phyloP scores from a whole-genome alignment of 2,888 invertebrate species.

The Ethmia dodecea region DNA sequence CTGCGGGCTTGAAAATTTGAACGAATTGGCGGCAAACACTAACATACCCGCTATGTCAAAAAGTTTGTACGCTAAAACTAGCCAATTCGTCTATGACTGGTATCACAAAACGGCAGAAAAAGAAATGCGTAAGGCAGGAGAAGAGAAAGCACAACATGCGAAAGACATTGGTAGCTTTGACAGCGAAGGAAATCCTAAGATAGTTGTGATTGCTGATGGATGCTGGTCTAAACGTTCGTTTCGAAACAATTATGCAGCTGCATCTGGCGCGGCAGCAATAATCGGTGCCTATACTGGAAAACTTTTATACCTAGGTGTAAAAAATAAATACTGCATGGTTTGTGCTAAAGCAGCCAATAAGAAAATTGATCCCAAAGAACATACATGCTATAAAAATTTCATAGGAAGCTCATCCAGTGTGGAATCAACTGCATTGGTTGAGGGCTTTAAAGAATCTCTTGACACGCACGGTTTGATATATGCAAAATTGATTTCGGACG shows the following conservation, averaged over 20 bases:
- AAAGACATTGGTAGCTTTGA: background rate
- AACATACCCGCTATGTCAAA: background rate
- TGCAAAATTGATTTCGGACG: conserved; percentile 12
- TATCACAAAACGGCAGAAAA: background rate
- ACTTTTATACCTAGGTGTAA: conserved; percentile 15
- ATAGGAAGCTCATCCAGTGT: conserved; percentile 7
- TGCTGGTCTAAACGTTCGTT: conserved; percentile 17
- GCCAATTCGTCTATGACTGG: background rate
- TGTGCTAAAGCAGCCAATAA: conserved; percentile 5
- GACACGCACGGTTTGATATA: conserved; percentile 9
- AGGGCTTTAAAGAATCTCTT: conserved; percentile 15
- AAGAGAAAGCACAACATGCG: background rate
- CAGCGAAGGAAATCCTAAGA: conserved; percentile 8
- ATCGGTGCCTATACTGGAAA: conserved; percentile 11
- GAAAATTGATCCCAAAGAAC: background rate
- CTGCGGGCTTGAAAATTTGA: too few relatives aligned
- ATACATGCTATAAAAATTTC: conserved; percentile 3
- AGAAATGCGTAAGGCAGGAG: background rate
- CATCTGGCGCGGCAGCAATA: conserved; percentile 19
- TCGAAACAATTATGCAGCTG: conserved; percentile 14
- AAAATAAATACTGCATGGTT: conserved; percentile 16
- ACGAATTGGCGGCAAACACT: background rate
- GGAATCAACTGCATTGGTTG: conserved; percentile 7
- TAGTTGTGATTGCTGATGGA: conserved; percentile 16
- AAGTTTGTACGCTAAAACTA: background rate